Evolutionary conservation across 1,140 invertebrate genomes (phyloP), one percentile per base, ranked within the genome.

Genomic region (Drosophila tristis): DNA sequence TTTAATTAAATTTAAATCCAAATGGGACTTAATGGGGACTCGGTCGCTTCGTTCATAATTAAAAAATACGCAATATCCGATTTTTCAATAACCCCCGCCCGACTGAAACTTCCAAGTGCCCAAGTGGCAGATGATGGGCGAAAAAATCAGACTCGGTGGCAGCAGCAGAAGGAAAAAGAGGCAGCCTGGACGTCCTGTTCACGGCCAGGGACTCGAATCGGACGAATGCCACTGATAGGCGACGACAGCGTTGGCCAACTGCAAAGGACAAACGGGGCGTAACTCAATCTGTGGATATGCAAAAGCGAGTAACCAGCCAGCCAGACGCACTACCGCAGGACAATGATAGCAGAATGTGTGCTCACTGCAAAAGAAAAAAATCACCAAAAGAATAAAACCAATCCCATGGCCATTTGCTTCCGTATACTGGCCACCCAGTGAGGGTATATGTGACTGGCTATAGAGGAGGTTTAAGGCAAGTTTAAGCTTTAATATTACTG

Each of bases 1-100:
- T 85, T 86, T 66, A 75, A 78, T 84, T 82, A 71, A 78, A 82
- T 74, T 70, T 50, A 74, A 78, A 47, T 57, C 64, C 74, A 78
- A 74, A 78, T 74, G 70, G 70, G 45, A 78, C 67, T 81, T 78
- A 80, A 81, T 74, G 23, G 20, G 1, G 20, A 20, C 20, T 25
- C 23, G 4, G 39, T 48, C 62, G 61, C 45, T 47, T 63, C 54
- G 58, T 65, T 76, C 57, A 59, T 85, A 80, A 85, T 86, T 85
- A 85, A 78, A 85, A 85, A 80, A 80, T 76, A 71, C 73, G 64
- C 81, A 80, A 78, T 80, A 86, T 86, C 74, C 74, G 74, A 81
- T 80, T 79, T 80, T 82, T 74, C 73, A 85, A 80, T 80, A 87
- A 75, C 77, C 68, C 23, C 4, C 23, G 3, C 2, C 61, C 72